A percentile compares a stretch with the other conserved stretches of the same genome.
phyloP scores from a whole-genome alignment of 2,113 vertebrate genomes.

The Aramus guarauna region DNA sequence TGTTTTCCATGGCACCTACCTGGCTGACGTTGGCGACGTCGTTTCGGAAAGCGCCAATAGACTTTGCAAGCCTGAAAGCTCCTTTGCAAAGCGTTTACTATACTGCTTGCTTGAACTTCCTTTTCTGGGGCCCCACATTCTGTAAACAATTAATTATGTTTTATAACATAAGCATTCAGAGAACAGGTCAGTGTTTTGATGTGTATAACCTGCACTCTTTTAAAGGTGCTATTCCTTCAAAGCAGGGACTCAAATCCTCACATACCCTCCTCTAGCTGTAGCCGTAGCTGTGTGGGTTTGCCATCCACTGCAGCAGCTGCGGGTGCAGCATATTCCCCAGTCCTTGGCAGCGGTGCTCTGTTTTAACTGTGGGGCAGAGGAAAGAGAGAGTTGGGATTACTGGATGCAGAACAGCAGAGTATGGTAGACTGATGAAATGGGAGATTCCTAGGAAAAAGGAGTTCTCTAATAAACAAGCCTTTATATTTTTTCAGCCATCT shows the following conservation, averaged over 20 bases:
- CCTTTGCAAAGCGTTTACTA: constrained; percentile 35
- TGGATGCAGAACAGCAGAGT: background rate
- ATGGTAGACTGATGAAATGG: background rate
- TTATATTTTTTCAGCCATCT: background rate
- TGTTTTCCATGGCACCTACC: constrained; percentile 57
- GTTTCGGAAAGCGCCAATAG: background rate
- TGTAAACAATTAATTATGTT: constrained; percentile 35
- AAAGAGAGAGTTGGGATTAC: background rate
- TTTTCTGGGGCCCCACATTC: constrained; percentile 29
- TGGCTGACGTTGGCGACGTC: constrained; percentile 19
- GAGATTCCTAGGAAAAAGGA: background rate
- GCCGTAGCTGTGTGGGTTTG: background rate
- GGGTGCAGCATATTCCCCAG: background rate
- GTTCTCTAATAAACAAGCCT: background rate
- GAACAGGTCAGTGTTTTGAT: constrained; percentile 8
- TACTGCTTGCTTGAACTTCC: background rate
- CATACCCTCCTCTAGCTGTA: background rate
- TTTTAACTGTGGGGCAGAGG: background rate
- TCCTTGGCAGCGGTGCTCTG: background rate
- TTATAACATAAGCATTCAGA: constrained; percentile 1
- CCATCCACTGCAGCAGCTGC: background rate
- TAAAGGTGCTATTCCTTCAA: background rate
- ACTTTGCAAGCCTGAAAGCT: constrained; percentile 36
- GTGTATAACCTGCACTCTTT: background rate
- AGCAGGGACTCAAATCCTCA: background rate